These are phyloP conservation scores for Geotrypetes seraphini DNA, from an alignment of 2,797 vertebrate species.

Conservation along the genomic window DNA sequence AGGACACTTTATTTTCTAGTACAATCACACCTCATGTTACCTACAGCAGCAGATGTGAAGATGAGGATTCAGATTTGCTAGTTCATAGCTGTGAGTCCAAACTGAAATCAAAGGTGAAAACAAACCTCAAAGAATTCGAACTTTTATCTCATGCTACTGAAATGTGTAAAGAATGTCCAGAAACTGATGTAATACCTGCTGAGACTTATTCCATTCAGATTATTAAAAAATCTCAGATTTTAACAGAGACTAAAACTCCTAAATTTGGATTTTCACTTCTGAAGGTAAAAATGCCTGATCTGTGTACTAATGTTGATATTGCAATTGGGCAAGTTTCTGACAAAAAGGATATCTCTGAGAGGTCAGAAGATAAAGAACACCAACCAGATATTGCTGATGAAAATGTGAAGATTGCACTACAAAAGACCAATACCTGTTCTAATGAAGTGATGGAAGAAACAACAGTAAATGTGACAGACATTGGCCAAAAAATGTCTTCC, in stretches of 20 bases:
- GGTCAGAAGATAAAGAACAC: neutral
- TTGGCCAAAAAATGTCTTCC: slow-evolving; percentile 8
- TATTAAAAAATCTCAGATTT: slow-evolving; percentile 44
- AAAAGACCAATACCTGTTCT: neutral
- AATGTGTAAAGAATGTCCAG: too few species aligned
- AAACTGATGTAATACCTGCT: too few species aligned
- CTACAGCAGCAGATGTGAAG: too few species aligned
- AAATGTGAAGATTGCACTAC: neutral
- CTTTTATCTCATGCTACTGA: too few species aligned
- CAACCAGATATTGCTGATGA: neutral
- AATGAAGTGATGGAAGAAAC: slow-evolving; percentile 8
- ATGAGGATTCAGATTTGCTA: too few species aligned
- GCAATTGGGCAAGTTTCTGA: slow-evolving; percentile 4
- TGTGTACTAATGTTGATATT: neutral
- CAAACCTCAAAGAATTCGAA: too few species aligned
- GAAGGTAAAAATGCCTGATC: slow-evolving; percentile 38
- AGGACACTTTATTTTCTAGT: too few species aligned
- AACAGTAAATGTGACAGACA: slow-evolving; percentile 1
- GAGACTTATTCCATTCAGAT: slow-evolving; percentile 29
- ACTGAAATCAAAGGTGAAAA: too few species aligned
- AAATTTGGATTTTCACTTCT: slow-evolving; percentile 49
- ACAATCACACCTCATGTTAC: too few species aligned
- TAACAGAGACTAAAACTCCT: slow-evolving; percentile 31
- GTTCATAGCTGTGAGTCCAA: too few species aligned
- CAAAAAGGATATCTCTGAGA: neutral